These are phyloP conservation scores for Drepana arcuata DNA, from an alignment of 1,140 invertebrate species.

Conservation along the genomic window DNA sequence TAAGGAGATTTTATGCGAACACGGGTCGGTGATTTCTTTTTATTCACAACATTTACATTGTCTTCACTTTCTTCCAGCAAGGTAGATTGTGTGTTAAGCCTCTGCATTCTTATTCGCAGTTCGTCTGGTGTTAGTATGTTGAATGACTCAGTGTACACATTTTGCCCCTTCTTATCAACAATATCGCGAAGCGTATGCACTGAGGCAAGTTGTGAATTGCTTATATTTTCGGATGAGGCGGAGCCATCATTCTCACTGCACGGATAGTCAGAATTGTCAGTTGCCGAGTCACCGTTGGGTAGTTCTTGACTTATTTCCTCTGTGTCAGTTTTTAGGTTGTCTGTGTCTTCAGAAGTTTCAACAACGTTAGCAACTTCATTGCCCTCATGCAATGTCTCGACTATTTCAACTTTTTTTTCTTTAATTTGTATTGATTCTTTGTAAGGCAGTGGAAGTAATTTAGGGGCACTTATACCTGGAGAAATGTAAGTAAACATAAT, in stretches of 20 bases:
- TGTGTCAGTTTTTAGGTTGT: no score
- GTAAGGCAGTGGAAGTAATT: constrained; percentile 1
- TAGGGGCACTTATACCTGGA: constrained; percentile 1
- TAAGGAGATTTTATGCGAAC: constrained; percentile 58
- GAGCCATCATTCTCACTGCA: constrained; percentile 8
- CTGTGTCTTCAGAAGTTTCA: constrained; percentile 4
- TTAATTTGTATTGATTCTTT: constrained; percentile 1
- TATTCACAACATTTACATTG: constrained; percentile 13
- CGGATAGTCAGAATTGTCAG: constrained; percentile 3
- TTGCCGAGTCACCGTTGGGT: constrained; percentile 5
- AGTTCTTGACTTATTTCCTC: no score
- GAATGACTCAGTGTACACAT: constrained; percentile 11
- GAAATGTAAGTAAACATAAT: no score
- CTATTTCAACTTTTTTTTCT: constrained; percentile 5
- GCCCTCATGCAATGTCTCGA: constrained; percentile 11
- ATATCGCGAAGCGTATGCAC: no score
- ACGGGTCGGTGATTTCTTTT: constrained; percentile 37
- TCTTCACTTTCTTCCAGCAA: constrained; percentile 39
- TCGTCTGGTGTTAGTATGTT: constrained; percentile 21
- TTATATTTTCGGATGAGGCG: constrained; percentile 2
- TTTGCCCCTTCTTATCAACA: no score
- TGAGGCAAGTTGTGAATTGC: no score
- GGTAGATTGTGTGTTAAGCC: constrained; percentile 29
- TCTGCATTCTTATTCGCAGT: constrained; percentile 28
- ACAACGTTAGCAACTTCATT: neutral